Base-by-base conservation (phyloP, 2,113 vertebrate species). In the Craseonycteris thonglongyai region DNA sequence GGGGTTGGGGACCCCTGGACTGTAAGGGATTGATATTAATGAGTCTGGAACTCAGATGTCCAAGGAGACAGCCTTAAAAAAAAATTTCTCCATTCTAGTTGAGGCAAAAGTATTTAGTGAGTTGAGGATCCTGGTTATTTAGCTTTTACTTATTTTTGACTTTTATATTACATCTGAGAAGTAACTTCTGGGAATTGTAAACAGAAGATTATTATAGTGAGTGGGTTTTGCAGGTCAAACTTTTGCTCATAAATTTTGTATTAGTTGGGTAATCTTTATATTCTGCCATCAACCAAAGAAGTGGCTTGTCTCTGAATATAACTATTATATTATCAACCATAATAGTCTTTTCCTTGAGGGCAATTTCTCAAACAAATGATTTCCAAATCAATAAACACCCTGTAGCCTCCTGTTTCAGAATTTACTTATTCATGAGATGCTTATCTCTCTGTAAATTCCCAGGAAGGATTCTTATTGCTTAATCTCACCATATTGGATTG, bases 361-460 rank as follows among this genome's bases (percentile, higher is more conserved):
- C 95, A 98, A 97, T 97, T 97, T 97, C 97, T 98, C 97, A 97
- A 98, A 98, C 93, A 97, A 98, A 98, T 97, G 97, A 96, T 95
- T 97, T 98, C 90, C 95, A 98, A 98, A 98, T 98, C 98, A 98
- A 98, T 98, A 98, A 98, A 98, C 96, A 97, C 13, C 79, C 92
- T 4, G 85, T 97, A 96, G 96, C 91, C 95, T 47, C 61, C 78
- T 97, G 94, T 96, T 97, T 97, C 88, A 96, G 96, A 98, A 98
- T 98, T 98, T 98, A 98, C 98, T 98, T 98, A 98, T 98, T 98
- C 98, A 98, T 98, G 97, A 98, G 97, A 98, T 98, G 96, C 93
- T 98, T 98, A 98, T 98, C 97, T 98, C 92, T 96, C 79, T 68
- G 92, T 93, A 98, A 98, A 98, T 98, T 98, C 98, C 97, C 97